phyloP scores from a whole-genome alignment of 2,113 vertebrate genomes.

The Indicator indicator region DNA sequence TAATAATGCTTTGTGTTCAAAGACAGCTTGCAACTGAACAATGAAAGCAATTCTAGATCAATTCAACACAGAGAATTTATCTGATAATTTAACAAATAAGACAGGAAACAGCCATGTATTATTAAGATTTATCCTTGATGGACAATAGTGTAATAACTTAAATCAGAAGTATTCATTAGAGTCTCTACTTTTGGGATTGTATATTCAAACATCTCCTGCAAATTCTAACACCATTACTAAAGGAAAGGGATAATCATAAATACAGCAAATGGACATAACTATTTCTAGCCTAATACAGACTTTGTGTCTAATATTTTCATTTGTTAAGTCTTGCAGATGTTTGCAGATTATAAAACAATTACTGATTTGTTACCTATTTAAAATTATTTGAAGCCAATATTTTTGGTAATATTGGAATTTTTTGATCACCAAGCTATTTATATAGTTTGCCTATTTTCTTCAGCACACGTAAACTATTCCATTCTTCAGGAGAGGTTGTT shows the following conservation, averaged over 20 bases:
- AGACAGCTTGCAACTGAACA: background rate
- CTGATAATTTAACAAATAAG: background rate
- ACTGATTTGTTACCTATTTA: background rate
- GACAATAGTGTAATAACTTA: accelerated
- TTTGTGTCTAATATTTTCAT: background rate
- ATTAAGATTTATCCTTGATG: background rate
- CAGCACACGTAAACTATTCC: background rate
- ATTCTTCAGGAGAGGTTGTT: background rate
- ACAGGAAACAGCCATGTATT: background rate
- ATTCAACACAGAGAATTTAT: background rate
- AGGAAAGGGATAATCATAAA: background rate
- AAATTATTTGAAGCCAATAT: background rate
- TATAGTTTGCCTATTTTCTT: background rate
- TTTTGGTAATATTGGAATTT: background rate
- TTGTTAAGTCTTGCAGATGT: background rate
- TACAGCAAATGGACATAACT: background rate
- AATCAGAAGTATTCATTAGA: background rate
- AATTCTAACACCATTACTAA: background rate
- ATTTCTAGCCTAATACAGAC: background rate
- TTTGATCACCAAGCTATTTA: background rate
- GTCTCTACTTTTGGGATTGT: background rate
- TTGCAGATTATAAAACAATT: background rate
- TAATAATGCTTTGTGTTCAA: background rate
- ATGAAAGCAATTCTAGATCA: background rate
- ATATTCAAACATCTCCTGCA: background rate